Evolutionary conservation across 2,888 invertebrate genomes (phyloP), one percentile per base, ranked within the genome.

Genomic region (Arenicola marina): DNA sequence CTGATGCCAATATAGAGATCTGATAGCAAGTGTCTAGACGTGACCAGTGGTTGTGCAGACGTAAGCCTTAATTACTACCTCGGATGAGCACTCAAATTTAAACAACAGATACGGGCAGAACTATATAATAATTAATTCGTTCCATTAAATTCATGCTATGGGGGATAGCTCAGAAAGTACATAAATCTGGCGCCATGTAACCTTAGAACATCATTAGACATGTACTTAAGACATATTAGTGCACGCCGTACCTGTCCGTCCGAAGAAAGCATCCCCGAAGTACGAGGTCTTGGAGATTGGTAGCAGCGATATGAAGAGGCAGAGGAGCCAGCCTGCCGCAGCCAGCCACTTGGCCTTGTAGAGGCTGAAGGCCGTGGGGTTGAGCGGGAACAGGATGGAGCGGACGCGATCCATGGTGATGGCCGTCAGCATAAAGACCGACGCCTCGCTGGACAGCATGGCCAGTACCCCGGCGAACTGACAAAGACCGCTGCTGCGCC

Each of bases 341-440:
- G 79, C 78, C n/a, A 77, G 74, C 26, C 73, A 60, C 1, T 72
- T 62, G 3, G 79, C 80, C 53, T 76, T 72, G 54, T 70, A 73
- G 33, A 80, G 66, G 24, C 78, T 74, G 21, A 80, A 67, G 24
- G 76, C 69, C 44, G 57, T 56, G 44, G 59, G 38, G 58, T 66
- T 76, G 31, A 83, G 73, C 1, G 83, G 82, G 65, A 82, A 83
- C 59, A 81, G 75, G 24, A 84, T 83, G 63, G 80, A 78, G 44
- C 82, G 76, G 11, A 83, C 72, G 18, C 85, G 71, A 61, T 84
- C 84, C 1, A 83, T 62, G 1, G 85, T 84, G 51, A 85, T 84
- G 45, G 82, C 78, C 1, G 83, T 83, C 26, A 85, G 65, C 2
- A 84, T 84, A 29, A 83, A 78, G 18, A 85, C 84, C 0, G 84